These are phyloP conservation scores for Porites cylindrica DNA, from an alignment of 92 coral and sea anemone species.

Conservation along the genomic window DNA sequence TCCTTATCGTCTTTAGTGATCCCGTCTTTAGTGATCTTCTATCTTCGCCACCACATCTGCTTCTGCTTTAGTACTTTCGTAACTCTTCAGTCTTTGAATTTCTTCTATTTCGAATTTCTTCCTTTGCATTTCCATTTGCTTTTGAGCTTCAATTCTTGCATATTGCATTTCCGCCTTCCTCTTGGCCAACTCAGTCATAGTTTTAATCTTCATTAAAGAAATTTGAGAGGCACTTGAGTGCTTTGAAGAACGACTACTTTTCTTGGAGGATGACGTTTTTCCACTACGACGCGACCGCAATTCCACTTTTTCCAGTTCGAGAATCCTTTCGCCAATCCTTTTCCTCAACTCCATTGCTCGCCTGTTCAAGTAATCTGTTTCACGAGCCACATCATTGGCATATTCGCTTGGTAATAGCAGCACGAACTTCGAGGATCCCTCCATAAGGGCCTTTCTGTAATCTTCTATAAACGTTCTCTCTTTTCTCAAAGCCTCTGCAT, in stretches of 20 bases:
- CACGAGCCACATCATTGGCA: slow-evolving; percentile 3
- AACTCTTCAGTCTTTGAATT: slow-evolving; percentile 40
- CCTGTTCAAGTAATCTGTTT: slow-evolving; percentile 11
- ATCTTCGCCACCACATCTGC: slow-evolving; percentile 42
- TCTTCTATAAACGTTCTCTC: slow-evolving; percentile 48
- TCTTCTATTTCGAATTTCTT: slow-evolving; percentile 54
- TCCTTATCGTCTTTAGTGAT: slow-evolving; percentile 18
- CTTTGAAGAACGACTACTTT: slow-evolving; percentile 20
- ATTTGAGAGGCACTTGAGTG: slow-evolving; percentile 31
- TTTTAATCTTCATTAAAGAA: slow-evolving; percentile 37
- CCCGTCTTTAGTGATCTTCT: slow-evolving; percentile 40
- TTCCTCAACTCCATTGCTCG: slow-evolving; percentile 54
- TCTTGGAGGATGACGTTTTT: background rate
- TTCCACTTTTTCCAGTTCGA: slow-evolving; percentile 57
- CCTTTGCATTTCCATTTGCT: slow-evolving; percentile 54
- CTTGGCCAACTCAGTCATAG: slow-evolving; percentile 51
- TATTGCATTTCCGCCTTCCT: slow-evolving; percentile 51
- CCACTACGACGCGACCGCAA: slow-evolving; percentile 4
- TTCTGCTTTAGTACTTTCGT: slow-evolving; percentile 60
- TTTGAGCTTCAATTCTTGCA: slow-evolving; percentile 45
- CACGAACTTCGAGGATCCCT: slow-evolving; percentile 20
- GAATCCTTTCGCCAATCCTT: slow-evolving; percentile 46
- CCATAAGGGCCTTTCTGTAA: slow-evolving; percentile 42
- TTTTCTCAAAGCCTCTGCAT: slow-evolving; percentile 29
- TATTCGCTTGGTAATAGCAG: slow-evolving; percentile 16